Percentiles rank a stretch among this genome's conserved stretches.
Conservation (phyloP, 2,113 vertebrate genomes). For the Rhea americana region DNA sequence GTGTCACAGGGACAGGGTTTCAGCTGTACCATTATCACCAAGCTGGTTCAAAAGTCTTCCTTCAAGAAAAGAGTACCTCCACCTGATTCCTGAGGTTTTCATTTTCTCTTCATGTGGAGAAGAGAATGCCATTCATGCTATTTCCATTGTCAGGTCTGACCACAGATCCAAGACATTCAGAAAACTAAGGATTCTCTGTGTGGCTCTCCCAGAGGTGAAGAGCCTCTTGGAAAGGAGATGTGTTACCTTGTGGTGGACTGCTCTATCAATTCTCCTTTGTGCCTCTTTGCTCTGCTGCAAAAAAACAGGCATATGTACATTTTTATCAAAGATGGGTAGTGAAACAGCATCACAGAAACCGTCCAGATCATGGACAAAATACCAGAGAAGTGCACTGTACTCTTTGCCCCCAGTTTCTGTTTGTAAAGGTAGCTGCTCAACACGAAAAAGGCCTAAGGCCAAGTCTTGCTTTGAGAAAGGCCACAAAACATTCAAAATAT, state of each 20-base stretch:
- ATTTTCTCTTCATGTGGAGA: not conserved
- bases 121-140: not conserved
- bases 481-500: not conserved
- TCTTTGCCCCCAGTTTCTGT: not conserved
- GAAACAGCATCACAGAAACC: not conserved
- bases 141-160: not conserved
- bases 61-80: not conserved
- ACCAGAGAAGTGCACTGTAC: fast-evolving
- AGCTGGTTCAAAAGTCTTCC: not conserved
- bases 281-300: not conserved
- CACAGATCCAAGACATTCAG: not conserved
- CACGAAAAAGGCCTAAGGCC: fast-evolving
- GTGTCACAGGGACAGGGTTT: not conserved
- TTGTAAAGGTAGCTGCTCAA: not conserved
- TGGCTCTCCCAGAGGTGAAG: not conserved
- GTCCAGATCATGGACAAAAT: not conserved
- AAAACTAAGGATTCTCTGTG: not conserved
- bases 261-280: not conserved
- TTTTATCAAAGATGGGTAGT: not conserved
- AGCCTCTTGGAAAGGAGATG: not conserved
- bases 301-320: fast-evolving
- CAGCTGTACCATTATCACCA: not conserved
- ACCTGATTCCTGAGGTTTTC: not conserved
- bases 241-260: fast-evolving
- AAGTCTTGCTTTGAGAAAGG: not conserved